Evolutionary conservation across 1,140 invertebrate genomes (phyloP).

Genomic region (Drosophila jambulina): DNA sequence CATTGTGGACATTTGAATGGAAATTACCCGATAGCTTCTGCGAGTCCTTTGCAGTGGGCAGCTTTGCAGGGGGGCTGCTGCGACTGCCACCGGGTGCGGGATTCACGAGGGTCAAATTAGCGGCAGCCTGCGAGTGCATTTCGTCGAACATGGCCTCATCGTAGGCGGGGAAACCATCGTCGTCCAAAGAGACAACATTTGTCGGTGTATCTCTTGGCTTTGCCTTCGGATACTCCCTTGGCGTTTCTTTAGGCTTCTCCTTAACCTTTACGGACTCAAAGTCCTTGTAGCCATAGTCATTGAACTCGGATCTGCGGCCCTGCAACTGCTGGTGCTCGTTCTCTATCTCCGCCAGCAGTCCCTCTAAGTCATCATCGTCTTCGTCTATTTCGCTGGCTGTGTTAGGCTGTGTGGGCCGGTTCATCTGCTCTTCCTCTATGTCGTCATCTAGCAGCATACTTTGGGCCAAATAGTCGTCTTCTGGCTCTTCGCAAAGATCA

Average conservation of each 20-base stretch:
- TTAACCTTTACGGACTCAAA: slow-evolving; percentile 20
- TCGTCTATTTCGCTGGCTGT: neutral
- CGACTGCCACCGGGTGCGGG: neutral
- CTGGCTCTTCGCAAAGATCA: slow-evolving; percentile 44
- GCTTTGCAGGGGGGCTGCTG: slow-evolving; percentile 10
- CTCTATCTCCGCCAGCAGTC: slow-evolving; percentile 62
- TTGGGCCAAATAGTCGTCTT: slow-evolving; percentile 60
- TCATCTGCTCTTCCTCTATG: slow-evolving; percentile 55
- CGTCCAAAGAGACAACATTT: slow-evolving; percentile 46
- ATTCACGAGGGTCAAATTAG: slow-evolving; percentile 13
- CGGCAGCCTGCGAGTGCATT: slow-evolving; percentile 55
- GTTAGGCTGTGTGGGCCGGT: slow-evolving; percentile 20
- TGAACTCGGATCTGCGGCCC: slow-evolving; percentile 68
- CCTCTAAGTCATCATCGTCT: slow-evolving; percentile 70
- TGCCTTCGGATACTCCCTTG: neutral
- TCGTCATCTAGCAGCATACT: slow-evolving; percentile 66
- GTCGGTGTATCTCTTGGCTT: neutral
- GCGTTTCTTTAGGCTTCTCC: slow-evolving; percentile 1
- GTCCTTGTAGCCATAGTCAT: slow-evolving; percentile 51
- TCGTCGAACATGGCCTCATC: slow-evolving; percentile 72
- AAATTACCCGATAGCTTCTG: slow-evolving; percentile 86
- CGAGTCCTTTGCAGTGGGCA: slow-evolving; percentile 4
- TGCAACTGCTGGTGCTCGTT: slow-evolving; percentile 60
- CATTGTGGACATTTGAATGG: slow-evolving; percentile 90
- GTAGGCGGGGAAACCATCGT: slow-evolving; percentile 78